A percentile compares a stretch with the other conserved stretches of the same genome.
These are phyloP conservation scores for Latrodectus geometricus DNA, from an alignment of 1,140 invertebrate genomes.

Conservation along the genomic window DNA sequence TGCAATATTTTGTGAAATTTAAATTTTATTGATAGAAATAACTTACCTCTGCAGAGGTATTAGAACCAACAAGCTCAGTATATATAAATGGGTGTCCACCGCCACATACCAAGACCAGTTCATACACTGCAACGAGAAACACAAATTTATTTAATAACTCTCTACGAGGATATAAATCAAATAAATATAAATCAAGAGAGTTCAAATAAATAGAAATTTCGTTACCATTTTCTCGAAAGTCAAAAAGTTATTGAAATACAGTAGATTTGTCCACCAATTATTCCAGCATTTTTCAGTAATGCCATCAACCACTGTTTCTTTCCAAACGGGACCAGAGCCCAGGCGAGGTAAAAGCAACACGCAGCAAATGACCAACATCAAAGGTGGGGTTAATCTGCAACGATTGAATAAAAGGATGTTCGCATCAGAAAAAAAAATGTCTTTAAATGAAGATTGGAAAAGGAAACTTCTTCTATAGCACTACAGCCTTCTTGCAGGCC, in stretches of 20 bases:
- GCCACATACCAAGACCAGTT: conserved; percentile 53
- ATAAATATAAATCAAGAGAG: too few relatives aligned
- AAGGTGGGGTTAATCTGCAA: conserved; percentile 54
- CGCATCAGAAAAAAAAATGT: too few relatives aligned
- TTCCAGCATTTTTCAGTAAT: conserved; percentile 46
- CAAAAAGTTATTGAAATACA: conserved; percentile 50
- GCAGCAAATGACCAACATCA: conserved; percentile 33
- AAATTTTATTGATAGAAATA: too few relatives aligned
- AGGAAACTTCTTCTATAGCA: too few relatives aligned
- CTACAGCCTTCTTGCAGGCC: too few relatives aligned
- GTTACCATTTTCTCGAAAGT: neutral
- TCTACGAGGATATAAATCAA: too few relatives aligned
- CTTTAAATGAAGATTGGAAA: too few relatives aligned
- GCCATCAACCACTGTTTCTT: conserved; percentile 22
- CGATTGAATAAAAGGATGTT: neutral
- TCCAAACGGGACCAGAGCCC: conserved; percentile 58
- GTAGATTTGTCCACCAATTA: conserved; percentile 64
- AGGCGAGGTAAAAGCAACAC: conserved; percentile 47
- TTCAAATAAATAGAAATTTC: too few relatives aligned
- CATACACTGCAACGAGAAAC: conserved; percentile 26
- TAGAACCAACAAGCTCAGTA: conserved; percentile 35
- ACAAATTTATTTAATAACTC: neutral
- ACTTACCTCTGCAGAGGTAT: conserved; percentile 46
- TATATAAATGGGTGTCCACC: conserved; percentile 47
- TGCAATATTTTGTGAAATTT: too few relatives aligned